Evolutionary conservation across 2,113 vertebrate genomes (phyloP).

Genomic region (Nerophis lumbriciformis): DNA sequence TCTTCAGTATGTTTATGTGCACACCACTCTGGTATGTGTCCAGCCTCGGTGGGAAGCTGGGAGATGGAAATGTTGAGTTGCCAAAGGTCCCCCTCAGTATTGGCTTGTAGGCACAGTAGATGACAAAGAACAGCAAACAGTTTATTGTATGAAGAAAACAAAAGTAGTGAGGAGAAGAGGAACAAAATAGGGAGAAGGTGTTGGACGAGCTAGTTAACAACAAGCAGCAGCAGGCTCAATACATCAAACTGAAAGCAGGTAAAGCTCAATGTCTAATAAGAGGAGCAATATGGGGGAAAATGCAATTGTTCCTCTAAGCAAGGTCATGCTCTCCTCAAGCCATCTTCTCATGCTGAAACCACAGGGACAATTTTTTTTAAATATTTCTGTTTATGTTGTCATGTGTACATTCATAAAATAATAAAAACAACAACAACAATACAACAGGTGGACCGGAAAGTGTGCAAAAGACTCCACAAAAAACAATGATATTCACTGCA

Average conservation of each 20-base stretch:
- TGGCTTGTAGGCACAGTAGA: slow-evolving; percentile 55
- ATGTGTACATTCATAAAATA: slow-evolving; percentile 40
- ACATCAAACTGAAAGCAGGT: slow-evolving; percentile 36
- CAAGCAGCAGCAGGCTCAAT: slow-evolving; percentile 61
- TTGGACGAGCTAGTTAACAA: slow-evolving; percentile 42
- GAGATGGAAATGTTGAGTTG: slow-evolving; percentile 28
- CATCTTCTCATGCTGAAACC: slow-evolving; percentile 72
- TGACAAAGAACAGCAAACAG: slow-evolving; percentile 60
- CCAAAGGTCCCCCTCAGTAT: slow-evolving; percentile 38
- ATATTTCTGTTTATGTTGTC: slow-evolving; percentile 15
- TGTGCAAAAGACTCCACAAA: slow-evolving; percentile 26
- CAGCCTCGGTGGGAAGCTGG: slow-evolving; percentile 20
- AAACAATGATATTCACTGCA: slow-evolving; percentile 22
- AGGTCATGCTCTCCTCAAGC: slow-evolving; percentile 74
- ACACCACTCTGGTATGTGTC: slow-evolving; percentile 30
- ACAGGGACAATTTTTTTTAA: slow-evolving; percentile 47
- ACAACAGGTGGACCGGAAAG: slow-evolving; percentile 19
- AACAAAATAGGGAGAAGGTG: slow-evolving; percentile 35
- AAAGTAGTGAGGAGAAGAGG: slow-evolving; percentile 31
- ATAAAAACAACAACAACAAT: slow-evolving; percentile 24
- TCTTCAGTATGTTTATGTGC: slow-evolving; percentile 34
- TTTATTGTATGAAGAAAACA: slow-evolving; percentile 56
- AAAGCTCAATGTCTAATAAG: slow-evolving; percentile 46
- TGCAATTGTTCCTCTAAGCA: slow-evolving; percentile 67
- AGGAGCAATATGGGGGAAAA: slow-evolving; percentile 52